phyloP scores from a whole-genome alignment of 1,140 invertebrate genomes.

The Lasioglossum albipes region DNA sequence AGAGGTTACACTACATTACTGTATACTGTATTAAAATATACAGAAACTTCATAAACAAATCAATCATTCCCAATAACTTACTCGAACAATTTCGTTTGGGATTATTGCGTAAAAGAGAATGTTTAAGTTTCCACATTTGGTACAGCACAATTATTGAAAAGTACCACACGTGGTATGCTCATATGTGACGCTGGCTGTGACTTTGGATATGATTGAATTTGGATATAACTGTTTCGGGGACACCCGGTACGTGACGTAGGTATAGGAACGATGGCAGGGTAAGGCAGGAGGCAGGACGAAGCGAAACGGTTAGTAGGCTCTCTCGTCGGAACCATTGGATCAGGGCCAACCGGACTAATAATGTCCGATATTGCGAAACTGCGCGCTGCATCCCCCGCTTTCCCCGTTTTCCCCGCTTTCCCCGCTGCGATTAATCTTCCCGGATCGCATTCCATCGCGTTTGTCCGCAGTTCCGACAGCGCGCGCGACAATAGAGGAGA shows the following conservation, averaged over 20 bases:
- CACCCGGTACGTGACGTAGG: not conserved
- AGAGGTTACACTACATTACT: too few species aligned
- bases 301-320: constrained; percentile 31
- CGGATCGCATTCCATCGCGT: constrained; percentile 28
- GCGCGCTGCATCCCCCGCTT: not conserved
- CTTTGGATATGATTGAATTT: too few species aligned
- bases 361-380: constrained; percentile 68
- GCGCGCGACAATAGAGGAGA: not conserved
- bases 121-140: too few species aligned
- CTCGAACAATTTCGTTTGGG: too few species aligned
- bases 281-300: not conserved
- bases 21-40: too few species aligned
- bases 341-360: constrained; percentile 65
- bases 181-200: too few species aligned
- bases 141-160: too few species aligned
- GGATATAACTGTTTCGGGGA: too few species aligned
- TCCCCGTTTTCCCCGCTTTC: not conserved
- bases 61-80: too few species aligned
- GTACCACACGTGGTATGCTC: too few species aligned
- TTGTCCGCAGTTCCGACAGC: constrained; percentile 24
- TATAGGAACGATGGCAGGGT: not conserved
- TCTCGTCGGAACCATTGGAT: constrained; percentile 52
- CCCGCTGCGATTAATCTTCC: constrained; percentile 25
- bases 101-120: too few species aligned
- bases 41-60: too few species aligned